Evolutionary conservation across 2,113 vertebrate genomes (phyloP).

Genomic region (Propithecus coquereli): DNA sequence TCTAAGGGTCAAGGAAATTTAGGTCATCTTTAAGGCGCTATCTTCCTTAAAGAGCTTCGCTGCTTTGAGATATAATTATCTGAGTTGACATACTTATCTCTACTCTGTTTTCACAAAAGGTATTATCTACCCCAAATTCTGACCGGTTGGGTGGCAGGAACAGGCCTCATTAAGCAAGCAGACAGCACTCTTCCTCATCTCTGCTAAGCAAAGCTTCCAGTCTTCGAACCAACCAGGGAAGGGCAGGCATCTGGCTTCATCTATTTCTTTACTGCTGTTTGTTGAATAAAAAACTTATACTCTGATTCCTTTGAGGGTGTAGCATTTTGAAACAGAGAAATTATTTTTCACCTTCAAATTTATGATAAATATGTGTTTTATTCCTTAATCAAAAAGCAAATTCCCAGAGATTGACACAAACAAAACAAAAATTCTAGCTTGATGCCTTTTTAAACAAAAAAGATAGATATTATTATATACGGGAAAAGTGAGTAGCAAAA

Average conservation of each 20-base stretch:
- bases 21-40: neutral
- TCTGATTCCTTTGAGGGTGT: neutral
- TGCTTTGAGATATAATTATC: neutral
- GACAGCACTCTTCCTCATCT: neutral
- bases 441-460: neutral
- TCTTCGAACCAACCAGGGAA: neutral
- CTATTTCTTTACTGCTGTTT: neutral
- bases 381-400: neutral
- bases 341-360: neutral
- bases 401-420: neutral
- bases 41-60: neutral
- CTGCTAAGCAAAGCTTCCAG: neutral
- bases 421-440: neutral
- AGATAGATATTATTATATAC: no score
- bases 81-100: neutral
- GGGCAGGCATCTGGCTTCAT: rapidly evolving
- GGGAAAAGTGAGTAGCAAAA: neutral
- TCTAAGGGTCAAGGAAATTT: neutral
- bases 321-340: neutral
- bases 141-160: neutral
- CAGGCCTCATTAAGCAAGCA: neutral
- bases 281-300: neutral
- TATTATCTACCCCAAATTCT: neutral
- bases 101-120: neutral
- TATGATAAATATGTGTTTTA: neutral